Percentiles rank a stretch among this genome's conserved stretches.
These are phyloP conservation scores for Myripristis jacobus DNA, from an alignment of 2,797 vertebrate genomes.

Conservation along the genomic window DNA sequence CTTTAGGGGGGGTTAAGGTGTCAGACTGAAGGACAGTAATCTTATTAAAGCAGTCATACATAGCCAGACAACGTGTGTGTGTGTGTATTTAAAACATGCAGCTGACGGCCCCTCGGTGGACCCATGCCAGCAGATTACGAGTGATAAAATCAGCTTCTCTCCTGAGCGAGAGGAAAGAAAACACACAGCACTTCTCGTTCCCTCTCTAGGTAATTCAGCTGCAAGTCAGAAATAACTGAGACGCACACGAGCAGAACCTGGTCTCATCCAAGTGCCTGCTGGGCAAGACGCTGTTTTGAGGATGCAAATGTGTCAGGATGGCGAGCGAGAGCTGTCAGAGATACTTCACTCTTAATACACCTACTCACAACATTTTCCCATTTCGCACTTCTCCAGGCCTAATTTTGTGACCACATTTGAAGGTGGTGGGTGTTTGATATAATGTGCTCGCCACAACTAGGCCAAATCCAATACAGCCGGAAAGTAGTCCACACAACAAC, in stretches of 20 bases:
- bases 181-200: background rate
- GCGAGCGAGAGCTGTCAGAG: too few species aligned
- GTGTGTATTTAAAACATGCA: conserved; percentile 39
- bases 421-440: too few species aligned
- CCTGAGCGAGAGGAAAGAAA: conserved; percentile 19
- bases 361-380: too few species aligned
- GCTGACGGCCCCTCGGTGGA: conserved; percentile 25
- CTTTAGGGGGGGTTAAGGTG: conserved; percentile 43
- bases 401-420: background rate
- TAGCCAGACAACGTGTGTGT: conserved; percentile 30
- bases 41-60: conserved; percentile 63
- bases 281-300: background rate
- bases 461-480: too few species aligned
- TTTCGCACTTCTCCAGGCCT: background rate
- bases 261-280: background rate
- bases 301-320: too few species aligned
- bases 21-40: conserved; percentile 53
- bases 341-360: background rate
- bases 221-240: conserved; percentile 11
- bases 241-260: background rate
- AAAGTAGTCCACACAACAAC: too few species aligned
- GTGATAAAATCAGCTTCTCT: conserved; percentile 47
- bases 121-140: conserved; percentile 38
- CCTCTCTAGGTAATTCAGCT: conserved; percentile 16
- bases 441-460: too few species aligned